Evolutionary conservation across 1,140 invertebrate species (phyloP), one percentile per base, ranked within the genome.

Genomic region (Teleopsis dalmanni): DNA sequence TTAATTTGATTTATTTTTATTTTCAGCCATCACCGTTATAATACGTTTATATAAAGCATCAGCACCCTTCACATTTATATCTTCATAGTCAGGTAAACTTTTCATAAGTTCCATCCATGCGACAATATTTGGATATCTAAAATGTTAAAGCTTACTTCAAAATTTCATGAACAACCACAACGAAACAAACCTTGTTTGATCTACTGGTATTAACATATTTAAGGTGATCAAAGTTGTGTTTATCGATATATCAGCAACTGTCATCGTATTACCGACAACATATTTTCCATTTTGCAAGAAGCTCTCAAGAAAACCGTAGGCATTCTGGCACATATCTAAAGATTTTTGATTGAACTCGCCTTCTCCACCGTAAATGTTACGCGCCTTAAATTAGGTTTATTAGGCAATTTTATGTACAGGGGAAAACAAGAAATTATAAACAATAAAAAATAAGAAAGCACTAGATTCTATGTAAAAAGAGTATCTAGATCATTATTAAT

Each of bases 181-280:
- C 7, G 27, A 9, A n/a, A 9, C n/a, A 22, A 25, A 52, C 51
- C 47, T 52, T 2, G 44, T 33, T 6, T 14, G 10, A 29, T 62
- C 59, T 14, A 72, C 58, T 0, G 67, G 65, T 14, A 72, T 43
- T 5, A 71, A 45, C 37, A 62, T 49, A 56, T 70, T 41, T 55
- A 73, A 29, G 52, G 73, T 63, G 11, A 65, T 62, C 4, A 75
- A 53, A 4, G 68, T 72, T 6, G 70, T 67, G 8, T 70, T 55
- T 10, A 76, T 72, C n/a, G 69, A 69, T 26, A 77, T 60, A 59
- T 79, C 81, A 14, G 80, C 81, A 25, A 83, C 72, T 3, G 80
- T 81, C 21, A 81, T 54, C 21, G 69, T 55, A 27, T 74, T 63
- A 4, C 75, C 75, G 14, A 71, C 76, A 4, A 74, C 62, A 60